Conservation (phyloP, 2,888 invertebrate genomes). For the Sepiola atlantica region DNA sequence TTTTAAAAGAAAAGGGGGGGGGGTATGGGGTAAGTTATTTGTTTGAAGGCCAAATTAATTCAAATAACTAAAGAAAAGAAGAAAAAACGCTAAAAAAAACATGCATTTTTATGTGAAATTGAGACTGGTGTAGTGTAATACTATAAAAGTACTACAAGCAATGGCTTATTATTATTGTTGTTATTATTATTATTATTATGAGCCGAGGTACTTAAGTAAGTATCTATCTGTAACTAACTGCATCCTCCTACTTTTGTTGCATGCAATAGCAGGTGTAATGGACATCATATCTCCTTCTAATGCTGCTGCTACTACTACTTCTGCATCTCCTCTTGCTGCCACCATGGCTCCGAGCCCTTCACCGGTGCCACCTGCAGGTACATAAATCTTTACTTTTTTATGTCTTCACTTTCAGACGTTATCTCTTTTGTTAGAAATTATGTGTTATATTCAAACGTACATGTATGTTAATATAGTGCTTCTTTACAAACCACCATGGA, state of each 20-base stretch:
- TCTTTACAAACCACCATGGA: no score
- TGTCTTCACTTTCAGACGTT: neutral
- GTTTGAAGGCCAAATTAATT: no score
- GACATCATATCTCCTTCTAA: slow-evolving; percentile 44
- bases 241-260: slow-evolving; percentile 47
- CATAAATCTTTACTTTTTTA: slow-evolving; percentile 25
- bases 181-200: neutral
- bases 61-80: no score
- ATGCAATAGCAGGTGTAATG: slow-evolving; percentile 39
- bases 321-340: slow-evolving; percentile 43
- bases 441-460: neutral
- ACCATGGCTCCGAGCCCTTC: slow-evolving; percentile 41
- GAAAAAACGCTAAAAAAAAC: no score
- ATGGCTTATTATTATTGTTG: neutral
- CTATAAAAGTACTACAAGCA: no score
- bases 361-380: slow-evolving; percentile 47
- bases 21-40: no score
- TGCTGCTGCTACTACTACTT: slow-evolving; percentile 48
- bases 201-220: neutral
- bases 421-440: neutral
- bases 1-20: no score
- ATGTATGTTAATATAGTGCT: neutral
- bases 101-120: neutral
- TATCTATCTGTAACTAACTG: neutral
- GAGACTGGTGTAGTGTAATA: neutral